These are phyloP conservation scores for Bombus soroeensis DNA, from an alignment of 1,140 invertebrate genomes.

Conservation along the genomic window DNA sequence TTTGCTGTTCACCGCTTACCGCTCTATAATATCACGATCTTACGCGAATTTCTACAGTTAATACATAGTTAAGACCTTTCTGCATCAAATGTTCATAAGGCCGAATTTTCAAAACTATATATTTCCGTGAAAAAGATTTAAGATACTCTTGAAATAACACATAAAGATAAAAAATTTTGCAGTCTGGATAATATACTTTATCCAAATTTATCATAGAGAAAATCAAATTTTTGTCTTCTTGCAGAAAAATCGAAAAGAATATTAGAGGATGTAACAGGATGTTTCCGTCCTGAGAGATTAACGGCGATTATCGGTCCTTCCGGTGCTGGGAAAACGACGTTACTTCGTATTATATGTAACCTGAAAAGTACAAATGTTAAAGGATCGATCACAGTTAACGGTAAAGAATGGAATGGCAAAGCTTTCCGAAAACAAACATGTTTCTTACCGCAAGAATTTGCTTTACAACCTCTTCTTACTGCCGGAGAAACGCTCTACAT, in stretches of 20 bases:
- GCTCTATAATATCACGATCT: no score
- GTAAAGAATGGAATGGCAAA: constrained; percentile 27
- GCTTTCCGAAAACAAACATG: constrained; percentile 85
- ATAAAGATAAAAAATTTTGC: no score
- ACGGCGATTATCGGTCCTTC: constrained; percentile 92
- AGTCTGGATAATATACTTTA: no score
- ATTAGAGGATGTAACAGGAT: constrained; percentile 84
- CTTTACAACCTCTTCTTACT: constrained; percentile 86
- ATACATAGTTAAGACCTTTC: no score
- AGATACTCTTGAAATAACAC: no score
- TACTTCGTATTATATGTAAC: constrained; percentile 86
- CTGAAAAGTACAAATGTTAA: constrained; percentile 49
- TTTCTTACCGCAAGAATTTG: constrained; percentile 88
- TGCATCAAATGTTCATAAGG: no score
- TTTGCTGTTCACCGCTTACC: no score
- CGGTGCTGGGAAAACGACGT: constrained; percentile 92
- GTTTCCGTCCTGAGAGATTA: constrained; percentile 85
- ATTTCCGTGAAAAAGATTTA: no score
- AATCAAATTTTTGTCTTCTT: constrained; percentile 34
- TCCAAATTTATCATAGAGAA: background rate
- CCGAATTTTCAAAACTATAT: no score
- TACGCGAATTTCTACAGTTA: no score
- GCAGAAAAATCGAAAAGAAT: constrained; percentile 82
- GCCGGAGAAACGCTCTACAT: constrained; percentile 87
- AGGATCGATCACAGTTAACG: constrained; percentile 69